Evolutionary conservation across 2,797 vertebrate genomes (phyloP).

Genomic region (Pangasius djambal): DNA sequence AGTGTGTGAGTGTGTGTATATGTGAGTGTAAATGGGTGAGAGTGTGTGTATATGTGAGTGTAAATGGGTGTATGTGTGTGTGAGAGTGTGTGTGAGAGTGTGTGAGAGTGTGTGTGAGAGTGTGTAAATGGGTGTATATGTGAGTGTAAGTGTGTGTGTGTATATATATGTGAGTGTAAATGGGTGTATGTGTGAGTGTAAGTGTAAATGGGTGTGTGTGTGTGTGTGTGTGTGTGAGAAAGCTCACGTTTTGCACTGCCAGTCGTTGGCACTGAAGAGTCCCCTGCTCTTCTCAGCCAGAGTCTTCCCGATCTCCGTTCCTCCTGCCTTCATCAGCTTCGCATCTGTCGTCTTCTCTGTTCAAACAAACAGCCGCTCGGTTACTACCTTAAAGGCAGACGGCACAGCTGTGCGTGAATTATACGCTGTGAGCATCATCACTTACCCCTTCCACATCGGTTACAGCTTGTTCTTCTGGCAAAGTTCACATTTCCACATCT

Average conservation of each 20-base stretch:
- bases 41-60: too few relatives aligned
- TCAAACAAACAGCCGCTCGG: not conserved
- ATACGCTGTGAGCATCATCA: not conserved
- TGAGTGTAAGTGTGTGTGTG: too few relatives aligned
- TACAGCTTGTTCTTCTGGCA: slow-evolving; percentile 95
- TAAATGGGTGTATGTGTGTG: too few relatives aligned
- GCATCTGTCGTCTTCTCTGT: slow-evolving; percentile 96
- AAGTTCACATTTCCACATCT: slow-evolving; percentile 99
- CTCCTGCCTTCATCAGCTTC: slow-evolving; percentile 99
- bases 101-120: too few relatives aligned
- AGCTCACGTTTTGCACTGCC: slow-evolving; percentile 97
- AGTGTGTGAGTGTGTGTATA: too few relatives aligned
- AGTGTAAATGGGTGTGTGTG: too few relatives aligned
- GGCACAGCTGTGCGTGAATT: not conserved
- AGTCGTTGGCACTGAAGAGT: slow-evolving; percentile 98
- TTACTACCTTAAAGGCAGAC: not conserved
- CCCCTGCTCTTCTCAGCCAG: slow-evolving; percentile 96
- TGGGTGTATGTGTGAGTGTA: too few relatives aligned
- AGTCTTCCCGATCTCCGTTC: slow-evolving; percentile 97
- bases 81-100: too few relatives aligned
- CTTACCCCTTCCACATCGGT: slow-evolving; percentile 92
- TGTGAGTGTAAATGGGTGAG: too few relatives aligned
- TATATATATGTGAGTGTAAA: too few relatives aligned
- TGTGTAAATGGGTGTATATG: too few relatives aligned
- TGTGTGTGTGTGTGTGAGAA: not conserved